phyloP scores from a whole-genome alignment of 53 echinoderm and acorn worm genomes.

The Apostichopus leukothele region DNA sequence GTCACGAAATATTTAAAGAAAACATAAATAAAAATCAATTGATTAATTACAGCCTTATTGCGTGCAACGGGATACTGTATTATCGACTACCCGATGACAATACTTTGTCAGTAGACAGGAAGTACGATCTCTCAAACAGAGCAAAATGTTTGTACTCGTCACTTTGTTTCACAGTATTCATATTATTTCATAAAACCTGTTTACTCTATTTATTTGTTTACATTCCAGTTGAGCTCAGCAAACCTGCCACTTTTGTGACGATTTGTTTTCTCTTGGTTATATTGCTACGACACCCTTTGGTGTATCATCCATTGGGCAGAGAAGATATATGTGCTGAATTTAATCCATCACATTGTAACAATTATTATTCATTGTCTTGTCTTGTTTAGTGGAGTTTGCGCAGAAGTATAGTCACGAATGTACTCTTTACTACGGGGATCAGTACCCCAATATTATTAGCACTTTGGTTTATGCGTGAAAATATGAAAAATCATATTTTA shows the following conservation, averaged over 20 bases:
- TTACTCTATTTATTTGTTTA: too few species aligned
- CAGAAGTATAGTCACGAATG: neutral
- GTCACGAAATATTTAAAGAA: too few species aligned
- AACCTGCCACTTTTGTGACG: neutral
- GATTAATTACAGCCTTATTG: too few species aligned
- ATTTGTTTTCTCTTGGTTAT: conserved; percentile 1
- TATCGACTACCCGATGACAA: too few species aligned
- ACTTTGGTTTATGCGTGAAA: conserved; percentile 10
- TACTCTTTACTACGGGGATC: neutral
- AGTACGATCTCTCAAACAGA: too few species aligned
- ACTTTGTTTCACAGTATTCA: too few species aligned
- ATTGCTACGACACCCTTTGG: conserved; percentile 12
- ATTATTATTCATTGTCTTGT: neutral
- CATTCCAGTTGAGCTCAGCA: neutral
- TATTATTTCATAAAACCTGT: too few species aligned
- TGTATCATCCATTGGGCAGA: conserved; percentile 10
- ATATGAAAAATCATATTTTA: neutral
- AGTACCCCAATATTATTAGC: neutral
- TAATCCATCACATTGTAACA: conserved; percentile 4
- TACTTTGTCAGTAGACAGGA: too few species aligned
- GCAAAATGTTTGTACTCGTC: too few species aligned
- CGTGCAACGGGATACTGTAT: too few species aligned
- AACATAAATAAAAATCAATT: too few species aligned
- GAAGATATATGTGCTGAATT: neutral
- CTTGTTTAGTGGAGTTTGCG: neutral